phyloP scores from a whole-genome alignment of 2,797 vertebrate genomes.

The Sebastes hubbsi region DNA sequence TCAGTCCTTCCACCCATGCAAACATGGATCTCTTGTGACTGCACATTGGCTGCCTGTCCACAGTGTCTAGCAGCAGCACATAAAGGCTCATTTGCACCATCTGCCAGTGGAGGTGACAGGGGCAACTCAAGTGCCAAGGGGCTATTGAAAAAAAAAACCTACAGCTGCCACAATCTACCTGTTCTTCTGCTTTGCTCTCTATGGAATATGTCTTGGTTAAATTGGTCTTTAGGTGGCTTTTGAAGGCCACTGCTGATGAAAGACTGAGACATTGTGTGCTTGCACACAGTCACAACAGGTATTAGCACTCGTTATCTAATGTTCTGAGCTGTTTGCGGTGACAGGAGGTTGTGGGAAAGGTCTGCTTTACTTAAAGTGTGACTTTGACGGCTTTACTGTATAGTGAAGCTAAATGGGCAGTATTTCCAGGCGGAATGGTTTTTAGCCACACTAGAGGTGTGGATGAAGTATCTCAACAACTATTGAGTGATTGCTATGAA shows the following conservation, averaged over 20 bases:
- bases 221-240: conserved; percentile 35
- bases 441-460: neutral
- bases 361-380: conserved; percentile 23
- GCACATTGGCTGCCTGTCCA: conserved; percentile 22
- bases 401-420: neutral
- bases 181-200: conserved; percentile 14
- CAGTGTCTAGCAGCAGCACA: conserved; percentile 30
- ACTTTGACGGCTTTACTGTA: conserved; percentile 17
- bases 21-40: conserved; percentile 31
- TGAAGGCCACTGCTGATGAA: conserved; percentile 31
- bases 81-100: conserved; percentile 68
- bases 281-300: conserved; percentile 36
- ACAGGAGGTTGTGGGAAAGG: conserved; percentile 42
- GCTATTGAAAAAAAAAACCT: conserved; percentile 21
- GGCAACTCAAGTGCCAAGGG: conserved; percentile 38
- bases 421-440: neutral
- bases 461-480: neutral
- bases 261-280: conserved; percentile 13
- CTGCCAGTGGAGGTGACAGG: conserved; percentile 58
- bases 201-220: conserved; percentile 25
- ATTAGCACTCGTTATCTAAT: conserved; percentile 21
- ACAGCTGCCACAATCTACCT: conserved; percentile 37
- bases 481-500: neutral
- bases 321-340: conserved; percentile 20
- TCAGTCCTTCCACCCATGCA: conserved; percentile 2